Base-by-base conservation (phyloP, 2,888 invertebrate genomes). In the Nomada goodeniana region DNA sequence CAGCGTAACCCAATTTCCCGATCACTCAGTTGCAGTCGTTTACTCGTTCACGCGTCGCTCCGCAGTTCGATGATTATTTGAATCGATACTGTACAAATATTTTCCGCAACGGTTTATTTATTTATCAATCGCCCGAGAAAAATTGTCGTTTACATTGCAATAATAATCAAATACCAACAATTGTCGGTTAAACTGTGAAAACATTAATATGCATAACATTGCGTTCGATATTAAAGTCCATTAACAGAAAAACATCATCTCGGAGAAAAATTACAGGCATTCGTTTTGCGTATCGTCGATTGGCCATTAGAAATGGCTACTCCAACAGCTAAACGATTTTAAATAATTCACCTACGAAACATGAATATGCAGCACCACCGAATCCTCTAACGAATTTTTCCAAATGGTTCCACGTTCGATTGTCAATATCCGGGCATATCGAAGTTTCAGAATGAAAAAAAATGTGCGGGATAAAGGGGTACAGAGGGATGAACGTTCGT, bases 361-460 rank as follows among this genome's bases (percentile, higher is more conserved):
- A 71, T 71, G 70, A 71, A 71, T 71, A 71, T 71, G 70, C 70
- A 71, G 20, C 29, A 20, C 20, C 47, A 36, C 29, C 29, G 50
- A 50, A 29, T 36, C 20, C 20, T 3, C 29, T 50, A 50, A 60
- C 60, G 70, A 71, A 71, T 71, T 71, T 71, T 71, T 60, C 60
- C 70, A 61, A 50, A 71, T 61, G 60, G 47, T 57, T 55, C 47
- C 59, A 18, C 44, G 47, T 13, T 36, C 50, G 50, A 36, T 61
- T 61, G 70, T 60, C 70, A 36, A 71, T 71, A 61, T 71, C 29
- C 50, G 15, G 47, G 47, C 2, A 36, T 50, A 61, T 60, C 60
- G 20, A 47, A 29, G 60, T 50, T 36, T 20, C 0, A 3, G 50
- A 36, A 36, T 50, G 29, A 50, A 71, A 71, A 70, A 57, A 68